A percentile compares a stretch with the other conserved stretches of the same genome.
Evolutionary conservation across 1,140 invertebrate species (phyloP).

Genomic region (Drosophila arawakana): DNA sequence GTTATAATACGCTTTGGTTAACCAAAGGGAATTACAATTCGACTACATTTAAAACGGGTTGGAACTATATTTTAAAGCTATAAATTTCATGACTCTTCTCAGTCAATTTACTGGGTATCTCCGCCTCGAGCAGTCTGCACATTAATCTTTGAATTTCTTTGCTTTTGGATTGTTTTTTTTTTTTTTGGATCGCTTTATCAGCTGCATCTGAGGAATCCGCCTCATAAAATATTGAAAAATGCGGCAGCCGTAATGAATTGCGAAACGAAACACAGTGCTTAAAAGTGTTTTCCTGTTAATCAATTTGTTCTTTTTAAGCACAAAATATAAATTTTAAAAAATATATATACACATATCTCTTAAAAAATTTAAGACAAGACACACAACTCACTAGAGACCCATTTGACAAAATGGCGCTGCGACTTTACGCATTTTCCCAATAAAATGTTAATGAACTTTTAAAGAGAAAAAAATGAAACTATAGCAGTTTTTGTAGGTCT

Average conservation of each 20-base stretch:
- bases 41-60: too few relatives aligned
- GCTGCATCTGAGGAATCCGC: constrained; percentile 39
- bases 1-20: not conserved
- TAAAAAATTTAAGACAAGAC: constrained; percentile 17
- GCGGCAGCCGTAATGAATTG: constrained; percentile 60
- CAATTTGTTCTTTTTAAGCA: constrained; percentile 46
- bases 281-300: constrained; percentile 80
- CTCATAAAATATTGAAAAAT: constrained; percentile 75
- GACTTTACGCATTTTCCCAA: constrained; percentile 13
- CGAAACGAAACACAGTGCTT: constrained; percentile 49
- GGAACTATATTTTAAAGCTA: too few relatives aligned
- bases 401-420: constrained; percentile 15
- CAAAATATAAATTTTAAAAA: constrained; percentile 17
- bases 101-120: not conserved
- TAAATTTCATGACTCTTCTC: too few relatives aligned
- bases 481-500: not conserved
- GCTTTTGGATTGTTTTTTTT: constrained; percentile 8
- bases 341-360: constrained; percentile 20
- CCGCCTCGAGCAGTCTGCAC: not conserved
- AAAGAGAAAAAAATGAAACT: not conserved
- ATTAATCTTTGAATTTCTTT: constrained; percentile 1
- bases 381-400: constrained; percentile 30
- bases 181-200: constrained; percentile 28
- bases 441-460: constrained; percentile 48
- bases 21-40: too few relatives aligned